These are phyloP conservation scores for Saturnia pavonia DNA, from an alignment of 2,888 invertebrate species.

Conservation along the genomic window DNA sequence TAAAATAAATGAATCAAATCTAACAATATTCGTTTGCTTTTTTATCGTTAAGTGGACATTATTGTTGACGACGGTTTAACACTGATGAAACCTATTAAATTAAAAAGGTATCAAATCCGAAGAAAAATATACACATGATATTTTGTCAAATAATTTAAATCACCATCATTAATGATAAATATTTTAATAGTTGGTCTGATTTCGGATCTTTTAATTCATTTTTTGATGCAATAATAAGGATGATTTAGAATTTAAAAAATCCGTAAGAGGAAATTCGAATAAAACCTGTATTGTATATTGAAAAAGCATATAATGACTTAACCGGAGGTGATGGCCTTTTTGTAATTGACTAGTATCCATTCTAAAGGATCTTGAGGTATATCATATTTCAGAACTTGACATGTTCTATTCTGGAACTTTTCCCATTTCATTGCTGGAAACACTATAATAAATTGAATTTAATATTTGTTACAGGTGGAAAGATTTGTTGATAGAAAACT, in stretches of 20 bases:
- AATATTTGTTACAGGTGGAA: constrained; percentile 84
- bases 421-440: background rate
- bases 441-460: background rate
- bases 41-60: background rate
- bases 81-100: background rate
- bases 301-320: background rate
- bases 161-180: background rate
- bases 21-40: background rate
- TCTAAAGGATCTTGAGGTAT: background rate
- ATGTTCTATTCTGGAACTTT: background rate
- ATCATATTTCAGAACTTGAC: background rate
- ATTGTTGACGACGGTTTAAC: background rate
- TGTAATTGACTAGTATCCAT: background rate
- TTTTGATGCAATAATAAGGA: background rate
- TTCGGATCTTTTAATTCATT: background rate
- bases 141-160: background rate
- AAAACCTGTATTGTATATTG: background rate
- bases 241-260: background rate
- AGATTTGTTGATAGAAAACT: constrained; percentile 90
- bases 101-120: background rate
- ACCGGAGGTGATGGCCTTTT: background rate
- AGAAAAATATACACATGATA: background rate
- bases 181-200: background rate
- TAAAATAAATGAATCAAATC: background rate
- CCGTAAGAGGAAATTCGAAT: background rate